phyloP scores from a whole-genome alignment of 2,888 invertebrate species.

The Adela reaumurella region DNA sequence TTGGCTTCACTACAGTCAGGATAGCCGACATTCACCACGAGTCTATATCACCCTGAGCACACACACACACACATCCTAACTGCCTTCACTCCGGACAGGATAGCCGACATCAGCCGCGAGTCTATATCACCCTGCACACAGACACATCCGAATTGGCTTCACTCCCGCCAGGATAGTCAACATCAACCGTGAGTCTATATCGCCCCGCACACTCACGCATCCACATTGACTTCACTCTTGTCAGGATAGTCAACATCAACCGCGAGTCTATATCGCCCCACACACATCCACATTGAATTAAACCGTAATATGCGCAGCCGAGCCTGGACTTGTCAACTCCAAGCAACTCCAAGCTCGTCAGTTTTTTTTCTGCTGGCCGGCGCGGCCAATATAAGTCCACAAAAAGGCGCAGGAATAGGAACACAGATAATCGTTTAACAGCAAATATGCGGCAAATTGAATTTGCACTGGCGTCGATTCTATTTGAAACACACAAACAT shows the following conservation, averaged over 20 bases:
- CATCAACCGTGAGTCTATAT: slow-evolving; percentile 75
- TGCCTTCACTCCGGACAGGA: slow-evolving; percentile 77
- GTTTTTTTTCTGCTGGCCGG: too few species aligned
- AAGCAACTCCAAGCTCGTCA: too few species aligned
- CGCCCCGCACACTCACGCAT: too few species aligned
- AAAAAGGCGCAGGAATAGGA: too few species aligned
- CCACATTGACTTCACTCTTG: slow-evolving; percentile 79
- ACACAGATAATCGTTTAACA: too few species aligned
- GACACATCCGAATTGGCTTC: too few species aligned
- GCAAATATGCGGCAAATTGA: too few species aligned
- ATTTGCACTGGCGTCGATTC: slow-evolving; percentile 72
- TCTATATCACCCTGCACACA: slow-evolving; percentile 64
- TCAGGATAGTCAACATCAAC: slow-evolving; percentile 72
- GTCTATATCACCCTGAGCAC: slow-evolving; percentile 72
- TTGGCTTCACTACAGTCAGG: slow-evolving; percentile 76
- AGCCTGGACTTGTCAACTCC: slow-evolving; percentile 74
- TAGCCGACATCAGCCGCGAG: slow-evolving; percentile 71
- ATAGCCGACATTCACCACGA: slow-evolving; percentile 75
- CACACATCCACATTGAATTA: too few species aligned
- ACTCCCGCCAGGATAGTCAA: slow-evolving; percentile 75
- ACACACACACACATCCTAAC: too few species aligned
- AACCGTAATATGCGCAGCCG: slow-evolving; percentile 77
- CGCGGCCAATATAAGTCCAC: too few species aligned
- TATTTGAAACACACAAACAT: too few species aligned
- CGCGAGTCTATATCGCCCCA: slow-evolving; percentile 72